Evolutionary conservation across 1,140 invertebrate species (phyloP).

Genomic region (Periplaneta americana): DNA sequence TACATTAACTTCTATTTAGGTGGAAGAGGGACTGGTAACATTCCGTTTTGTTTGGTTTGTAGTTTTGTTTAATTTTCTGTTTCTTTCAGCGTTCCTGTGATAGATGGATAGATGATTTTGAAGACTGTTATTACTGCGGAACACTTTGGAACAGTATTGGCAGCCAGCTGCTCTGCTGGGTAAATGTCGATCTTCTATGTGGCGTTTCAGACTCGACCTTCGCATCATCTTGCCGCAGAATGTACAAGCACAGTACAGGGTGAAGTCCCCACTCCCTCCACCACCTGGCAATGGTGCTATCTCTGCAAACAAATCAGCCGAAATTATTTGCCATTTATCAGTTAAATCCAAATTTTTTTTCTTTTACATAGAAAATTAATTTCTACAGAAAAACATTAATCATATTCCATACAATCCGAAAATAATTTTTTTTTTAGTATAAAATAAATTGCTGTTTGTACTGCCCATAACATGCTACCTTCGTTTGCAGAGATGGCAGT

Average conservation of each 20-base stretch:
- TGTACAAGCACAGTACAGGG: constrained; percentile 33
- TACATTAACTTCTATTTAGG: neutral
- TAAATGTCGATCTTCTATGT: constrained; percentile 41
- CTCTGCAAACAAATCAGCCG: neutral
- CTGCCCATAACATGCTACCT: too few relatives aligned
- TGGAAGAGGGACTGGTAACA: neutral
- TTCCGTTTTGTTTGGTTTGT: neutral
- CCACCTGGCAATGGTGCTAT: neutral
- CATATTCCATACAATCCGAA: too few relatives aligned
- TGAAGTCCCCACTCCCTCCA: neutral
- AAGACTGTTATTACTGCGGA: constrained; percentile 44
- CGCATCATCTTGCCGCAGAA: constrained; percentile 43
- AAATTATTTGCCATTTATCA: neutral
- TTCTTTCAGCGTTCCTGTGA: constrained; percentile 31
- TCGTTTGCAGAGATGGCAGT: too few relatives aligned
- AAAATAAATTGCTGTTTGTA: too few relatives aligned
- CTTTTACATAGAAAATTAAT: too few relatives aligned
- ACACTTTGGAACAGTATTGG: constrained; percentile 42
- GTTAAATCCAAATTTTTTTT: too few relatives aligned
- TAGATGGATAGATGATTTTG: constrained; percentile 46
- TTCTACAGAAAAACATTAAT: too few relatives aligned
- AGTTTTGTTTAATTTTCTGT: neutral
- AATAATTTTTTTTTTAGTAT: too few relatives aligned
- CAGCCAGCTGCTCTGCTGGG: constrained; percentile 42
- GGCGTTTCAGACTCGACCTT: constrained; percentile 41